Evolutionary conservation across 2,888 invertebrate species (phyloP), one percentile per base, ranked within the genome.

Genomic region (Drosophila koepferae): DNA sequence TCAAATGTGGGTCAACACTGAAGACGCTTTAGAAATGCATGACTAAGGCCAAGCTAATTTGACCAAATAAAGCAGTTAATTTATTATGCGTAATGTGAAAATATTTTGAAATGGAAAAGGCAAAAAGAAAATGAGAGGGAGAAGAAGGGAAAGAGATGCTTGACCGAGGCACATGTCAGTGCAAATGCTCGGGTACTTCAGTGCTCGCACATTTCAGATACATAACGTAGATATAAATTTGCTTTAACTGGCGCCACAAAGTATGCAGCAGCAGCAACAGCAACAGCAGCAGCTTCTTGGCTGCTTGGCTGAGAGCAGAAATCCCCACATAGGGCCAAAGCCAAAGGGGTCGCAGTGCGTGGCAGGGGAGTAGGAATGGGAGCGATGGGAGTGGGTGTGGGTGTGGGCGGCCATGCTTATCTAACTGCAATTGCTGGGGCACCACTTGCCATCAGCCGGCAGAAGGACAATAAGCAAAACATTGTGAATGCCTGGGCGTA

Each of bases 401-500:
- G 38, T 14, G 38, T 38, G 9, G 12, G 40, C 34, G 51, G 38
- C 44, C 53, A 48, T 63, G 67, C 56, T 78, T 76, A 63, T 74
- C 79, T 61, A 38, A 61, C 68, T 68, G 63, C 76, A 79, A 54
- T 62, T 69, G 78, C 67, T 23, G 58, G 28, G 59, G 18, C 58
- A 51, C 36, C 51, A 51, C 49, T 68, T 68, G 68, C 51, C 51
- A 49, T 23, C 46, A 46, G 41, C 51, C 44, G 51, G 58, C 56
- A 62, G 48, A 12, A 51, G 49, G 60, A 73, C 63, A 76, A 60
- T 63, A 78, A 74, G 75, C 74, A 74, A 68, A 74, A 74, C 60
- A 74, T 67, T 67, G 67, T 48, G 31, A 43, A 23, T 38, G 28
- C 18, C 53, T 36, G 49, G 31, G 44, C 65, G 36, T 20, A 61